A percentile compares a stretch with the other conserved stretches of the same genome.
Conservation (phyloP, 2,888 invertebrate species). For the Eurytoma californica region DNA sequence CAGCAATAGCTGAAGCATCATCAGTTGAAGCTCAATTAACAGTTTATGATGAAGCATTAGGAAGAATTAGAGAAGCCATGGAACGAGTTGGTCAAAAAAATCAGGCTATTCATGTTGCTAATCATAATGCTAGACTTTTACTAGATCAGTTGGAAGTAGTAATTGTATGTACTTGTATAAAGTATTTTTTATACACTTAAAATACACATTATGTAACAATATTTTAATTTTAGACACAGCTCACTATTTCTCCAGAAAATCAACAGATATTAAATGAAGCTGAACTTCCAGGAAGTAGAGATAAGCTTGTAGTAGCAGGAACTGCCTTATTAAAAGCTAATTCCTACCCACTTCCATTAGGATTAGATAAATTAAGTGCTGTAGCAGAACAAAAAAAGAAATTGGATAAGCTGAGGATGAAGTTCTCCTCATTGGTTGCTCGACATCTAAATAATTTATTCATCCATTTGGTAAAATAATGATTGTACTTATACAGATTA, state of each 20-base stretch:
- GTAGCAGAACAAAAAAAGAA: slow-evolving; percentile 88
- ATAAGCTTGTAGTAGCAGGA: slow-evolving; percentile 83
- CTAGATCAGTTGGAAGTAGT: slow-evolving; percentile 87
- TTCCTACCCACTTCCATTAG: slow-evolving; percentile 70
- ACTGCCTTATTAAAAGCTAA: slow-evolving; percentile 85
- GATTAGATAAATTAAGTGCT: slow-evolving; percentile 79
- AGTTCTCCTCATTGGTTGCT: slow-evolving; percentile 89
- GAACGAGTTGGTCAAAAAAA: slow-evolving; percentile 95
- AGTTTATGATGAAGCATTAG: slow-evolving; percentile 87
- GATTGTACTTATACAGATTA: slow-evolving; percentile 25
- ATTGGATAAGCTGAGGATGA: slow-evolving; percentile 85
- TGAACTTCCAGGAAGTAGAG: slow-evolving; percentile 81
- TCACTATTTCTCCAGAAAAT: slow-evolving; percentile 83
- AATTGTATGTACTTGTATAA: slow-evolving; percentile 79
- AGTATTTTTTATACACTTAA: slow-evolving; percentile 20
- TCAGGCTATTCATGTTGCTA: slow-evolving; percentile 89
- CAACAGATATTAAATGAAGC: slow-evolving; percentile 83
- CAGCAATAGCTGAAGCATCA: slow-evolving; percentile 85
- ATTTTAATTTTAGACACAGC: slow-evolving; percentile 77
- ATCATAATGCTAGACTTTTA: slow-evolving; percentile 88
- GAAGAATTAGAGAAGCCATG: slow-evolving; percentile 91
- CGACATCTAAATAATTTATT: slow-evolving; percentile 96
- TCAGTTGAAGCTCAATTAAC: slow-evolving; percentile 85
- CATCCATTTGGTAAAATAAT: slow-evolving; percentile 85
- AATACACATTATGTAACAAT: slow-evolving; percentile 23